Evolutionary conservation across 2,797 vertebrate genomes (phyloP), one percentile per base, ranked within the genome.

Genomic region (Alfaro cultratus): DNA sequence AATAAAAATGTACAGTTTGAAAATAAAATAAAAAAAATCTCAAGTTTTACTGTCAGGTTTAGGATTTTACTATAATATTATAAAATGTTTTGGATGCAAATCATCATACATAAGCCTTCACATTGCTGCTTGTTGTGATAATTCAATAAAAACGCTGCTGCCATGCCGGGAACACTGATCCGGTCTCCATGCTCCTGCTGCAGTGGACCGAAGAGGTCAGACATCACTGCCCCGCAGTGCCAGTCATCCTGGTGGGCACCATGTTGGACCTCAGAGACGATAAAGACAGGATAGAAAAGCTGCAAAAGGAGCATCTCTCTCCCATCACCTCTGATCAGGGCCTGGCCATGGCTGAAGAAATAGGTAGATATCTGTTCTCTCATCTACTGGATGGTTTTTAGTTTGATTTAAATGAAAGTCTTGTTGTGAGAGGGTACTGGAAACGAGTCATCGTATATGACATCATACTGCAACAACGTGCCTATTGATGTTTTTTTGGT

Each of bases 121-220:
- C 21, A 10, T 49, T 73, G 1, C 29, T 3, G 55, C 46, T 49
- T 49, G 15, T 11, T 51, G 26, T 71, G n/a, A 26, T 13, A n/a
- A 43, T 43, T 12, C 0, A 13, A 71, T 13, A n/a, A n/a, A 45
- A n/a, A 13, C 11, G 21, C 39, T 71, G 41, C 41, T 26, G 4
- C 26, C 43, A 21, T 3, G 6, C 16, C 43, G 53, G 83, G 18
- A 39, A 6, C 77, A 45, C 45, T 85, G 36, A 67, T 53, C 34
- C 15, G n/a, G n/a, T 1, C 18, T 68, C 36, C 67, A 8, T 26
- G 1, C 55, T 76, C 39, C 43, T 68, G 64, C 12, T 70, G 16
- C 90, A 99, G 99, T 99, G 99, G 99, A 98, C 98, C 85, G 97
- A 97, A 0, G 98, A 99, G 88, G 98, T 99, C 86, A 95, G 97